Evolutionary conservation across 2,888 invertebrate genomes (phyloP), one percentile per base, ranked within the genome.

Genomic region (Macrostomum cliftonense): DNA sequence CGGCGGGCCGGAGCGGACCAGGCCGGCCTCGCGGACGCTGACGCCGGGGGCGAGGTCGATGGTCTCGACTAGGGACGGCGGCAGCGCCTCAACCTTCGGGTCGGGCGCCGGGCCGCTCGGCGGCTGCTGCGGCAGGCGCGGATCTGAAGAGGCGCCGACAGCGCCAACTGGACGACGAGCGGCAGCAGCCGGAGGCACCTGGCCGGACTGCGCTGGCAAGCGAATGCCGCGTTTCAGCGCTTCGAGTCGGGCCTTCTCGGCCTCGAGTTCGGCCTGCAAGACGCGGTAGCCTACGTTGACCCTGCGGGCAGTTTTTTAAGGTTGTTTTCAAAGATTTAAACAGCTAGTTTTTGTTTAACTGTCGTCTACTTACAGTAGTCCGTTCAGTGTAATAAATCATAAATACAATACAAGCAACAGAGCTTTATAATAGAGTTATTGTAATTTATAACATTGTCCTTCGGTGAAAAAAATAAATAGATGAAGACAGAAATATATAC

Each of bases 31-130:
- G 52, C 57, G 57, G 0, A 66, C 59, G 11, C 57, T 57, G 1
- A 67, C 66, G 5, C 67, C 67, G 13, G 65, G 59, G 11, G 64
- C 53, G 19, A 67, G 53, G 21, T 64, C 64, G 58, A 67, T 67
- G 5, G 60, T 54, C 45, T 67, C 67, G 54, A 67, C 58, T 66
- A 65, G 56, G 7, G 55, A 16, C 14, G 21, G 43, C 14, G 43
- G 43, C 20, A 43, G 43, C 14, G 43, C 20, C 14, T 43, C 20
- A 38, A 20, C 43, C 20, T 40, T 17, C 19, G 2, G 16, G 40
- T 40, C 16, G 40, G 13, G 16, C 16, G 40, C 40, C 16, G 16
- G 16, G 40, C 16, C 40, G 40, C 16, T 16, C 40, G 16, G 40
- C 40, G 19, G 5, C 16, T 16, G 40, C 16, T 17, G 40, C 19